Percentiles rank a stretch among this genome's conserved stretches.
phyloP scores from a whole-genome alignment of 2,113 vertebrate species.

The Casuarius casuarius region DNA sequence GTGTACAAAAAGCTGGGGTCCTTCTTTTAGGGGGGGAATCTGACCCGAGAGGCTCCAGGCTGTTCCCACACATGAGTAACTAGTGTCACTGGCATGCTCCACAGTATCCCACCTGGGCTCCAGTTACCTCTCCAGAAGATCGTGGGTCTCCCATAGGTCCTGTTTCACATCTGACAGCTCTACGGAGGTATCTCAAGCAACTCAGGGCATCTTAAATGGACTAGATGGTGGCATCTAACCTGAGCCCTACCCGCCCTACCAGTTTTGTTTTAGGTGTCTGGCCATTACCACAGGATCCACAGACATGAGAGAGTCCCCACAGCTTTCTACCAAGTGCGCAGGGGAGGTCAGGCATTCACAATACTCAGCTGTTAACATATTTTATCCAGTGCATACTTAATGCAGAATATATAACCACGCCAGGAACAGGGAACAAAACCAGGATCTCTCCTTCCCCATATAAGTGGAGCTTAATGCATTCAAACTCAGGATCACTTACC shows the following conservation, averaged over 20 bases:
- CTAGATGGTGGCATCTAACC: neutral
- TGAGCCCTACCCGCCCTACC: neutral
- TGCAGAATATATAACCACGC: neutral
- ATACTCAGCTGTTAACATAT: neutral
- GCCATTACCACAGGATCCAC: neutral
- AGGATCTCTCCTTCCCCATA: neutral
- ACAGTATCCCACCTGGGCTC: neutral
- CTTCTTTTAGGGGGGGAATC: neutral
- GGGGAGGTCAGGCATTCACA: neutral
- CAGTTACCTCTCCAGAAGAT: neutral
- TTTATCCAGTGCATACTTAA: constrained; percentile 1
- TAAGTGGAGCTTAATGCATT: constrained; percentile 50
- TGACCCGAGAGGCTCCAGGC: neutral
- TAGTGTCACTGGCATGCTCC: neutral
- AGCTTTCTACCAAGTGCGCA: neutral
- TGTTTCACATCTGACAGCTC: neutral
- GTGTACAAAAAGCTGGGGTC: neutral
- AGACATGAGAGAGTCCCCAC: neutral
- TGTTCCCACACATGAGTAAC: neutral
- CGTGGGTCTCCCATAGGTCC: rapidly evolving
- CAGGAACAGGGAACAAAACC: neutral
- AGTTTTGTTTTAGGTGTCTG: neutral
- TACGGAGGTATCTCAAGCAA: neutral
- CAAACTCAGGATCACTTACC: neutral
- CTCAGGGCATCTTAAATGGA: neutral